phyloP scores from a whole-genome alignment of 2,797 vertebrate species.

The Hephaestus fuliginosus region DNA sequence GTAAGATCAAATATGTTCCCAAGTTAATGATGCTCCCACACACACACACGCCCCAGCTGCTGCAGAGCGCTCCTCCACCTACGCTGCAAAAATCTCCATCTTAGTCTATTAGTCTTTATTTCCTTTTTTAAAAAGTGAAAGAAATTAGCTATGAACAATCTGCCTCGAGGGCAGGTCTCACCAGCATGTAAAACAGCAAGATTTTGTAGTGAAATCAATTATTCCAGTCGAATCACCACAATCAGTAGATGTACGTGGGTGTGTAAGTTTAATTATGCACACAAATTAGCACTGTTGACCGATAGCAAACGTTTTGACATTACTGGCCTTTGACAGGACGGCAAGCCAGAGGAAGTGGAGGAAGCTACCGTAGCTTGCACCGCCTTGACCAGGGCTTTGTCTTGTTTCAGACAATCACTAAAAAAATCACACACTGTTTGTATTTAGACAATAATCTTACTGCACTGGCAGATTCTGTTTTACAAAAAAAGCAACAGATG shows the following conservation, averaged over 20 bases:
- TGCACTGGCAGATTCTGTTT: neutral
- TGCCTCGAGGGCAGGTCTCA: neutral
- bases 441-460: neutral
- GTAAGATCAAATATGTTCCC: constrained; percentile 48
- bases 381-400: too few relatives aligned
- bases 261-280: neutral
- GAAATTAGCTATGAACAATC: neutral
- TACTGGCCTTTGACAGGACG: neutral
- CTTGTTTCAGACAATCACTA: too few relatives aligned
- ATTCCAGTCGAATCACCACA: neutral
- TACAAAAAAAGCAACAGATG: neutral
- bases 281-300: neutral
- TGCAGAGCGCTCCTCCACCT: constrained; percentile 11
- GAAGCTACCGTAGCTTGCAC: neutral
- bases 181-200: neutral
- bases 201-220: neutral
- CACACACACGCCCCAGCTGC: constrained; percentile 46
- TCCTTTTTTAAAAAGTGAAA: fast-evolving
- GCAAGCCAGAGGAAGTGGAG: neutral
- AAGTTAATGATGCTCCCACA: constrained; percentile 51
- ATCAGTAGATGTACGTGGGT: neutral
- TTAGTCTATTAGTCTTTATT: neutral
- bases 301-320: neutral
- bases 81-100: constrained; percentile 9
- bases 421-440: too few relatives aligned